Evolutionary conservation across 2,888 invertebrate genomes (phyloP).

Genomic region (Orthosia incerta): DNA sequence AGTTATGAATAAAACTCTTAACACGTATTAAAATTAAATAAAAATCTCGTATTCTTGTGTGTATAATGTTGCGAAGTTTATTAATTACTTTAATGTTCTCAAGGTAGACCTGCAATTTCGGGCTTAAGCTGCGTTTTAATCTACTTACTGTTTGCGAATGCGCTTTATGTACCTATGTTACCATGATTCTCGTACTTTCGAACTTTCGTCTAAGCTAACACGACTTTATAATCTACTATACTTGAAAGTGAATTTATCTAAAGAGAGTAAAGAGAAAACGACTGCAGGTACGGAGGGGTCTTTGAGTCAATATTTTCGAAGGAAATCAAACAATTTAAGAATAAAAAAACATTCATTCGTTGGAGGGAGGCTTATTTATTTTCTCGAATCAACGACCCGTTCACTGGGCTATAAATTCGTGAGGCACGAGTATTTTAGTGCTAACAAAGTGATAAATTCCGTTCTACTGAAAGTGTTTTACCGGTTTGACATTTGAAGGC

Average conservation of each 20-base stretch:
- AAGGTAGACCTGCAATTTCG: conserved; percentile 40
- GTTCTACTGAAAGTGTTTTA: conserved; percentile 63
- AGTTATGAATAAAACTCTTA: too few relatives aligned
- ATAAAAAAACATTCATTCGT: conserved; percentile 34
- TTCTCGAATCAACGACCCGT: conserved; percentile 52
- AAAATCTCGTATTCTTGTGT: conserved; percentile 14
- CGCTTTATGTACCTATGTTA: conserved; percentile 18
- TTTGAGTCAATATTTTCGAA: conserved; percentile 37
- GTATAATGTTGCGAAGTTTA: conserved; percentile 33
- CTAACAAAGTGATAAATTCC: conserved; percentile 52
- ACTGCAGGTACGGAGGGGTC: neutral
- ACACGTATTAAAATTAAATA: conserved; percentile 38
- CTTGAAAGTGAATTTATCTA: conserved; percentile 33
- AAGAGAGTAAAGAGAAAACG: conserved; percentile 19
- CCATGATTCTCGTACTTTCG: conserved; percentile 2
- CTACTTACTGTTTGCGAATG: conserved; percentile 44
- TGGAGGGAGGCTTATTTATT: conserved; percentile 50
- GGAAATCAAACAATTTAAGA: conserved; percentile 44
- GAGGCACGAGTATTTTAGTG: conserved; percentile 52
- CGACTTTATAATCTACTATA: conserved; percentile 20
- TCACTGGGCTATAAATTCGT: conserved; percentile 52
- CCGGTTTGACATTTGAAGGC: conserved; percentile 85
- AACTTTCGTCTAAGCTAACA: conserved; percentile 27
- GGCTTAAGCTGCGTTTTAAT: conserved; percentile 47
- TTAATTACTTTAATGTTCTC: conserved; percentile 54